phyloP scores from a whole-genome alignment of 2,888 invertebrate genomes.

The Mimas tiliae region DNA sequence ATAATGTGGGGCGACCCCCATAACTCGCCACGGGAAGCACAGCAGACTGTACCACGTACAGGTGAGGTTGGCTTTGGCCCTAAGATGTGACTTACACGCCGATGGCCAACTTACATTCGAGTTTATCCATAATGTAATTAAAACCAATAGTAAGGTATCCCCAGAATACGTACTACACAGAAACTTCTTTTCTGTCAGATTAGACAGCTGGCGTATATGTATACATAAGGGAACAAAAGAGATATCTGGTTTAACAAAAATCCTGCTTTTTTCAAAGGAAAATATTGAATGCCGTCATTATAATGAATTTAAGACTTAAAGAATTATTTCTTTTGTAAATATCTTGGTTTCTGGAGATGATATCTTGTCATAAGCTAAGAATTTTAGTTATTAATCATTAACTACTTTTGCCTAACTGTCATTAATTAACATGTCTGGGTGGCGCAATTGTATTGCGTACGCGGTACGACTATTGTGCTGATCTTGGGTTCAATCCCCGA shows the following conservation, averaged over 20 bases:
- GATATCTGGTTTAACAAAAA: conserved; percentile 26
- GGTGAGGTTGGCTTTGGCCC: too few relatives aligned
- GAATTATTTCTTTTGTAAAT: neutral
- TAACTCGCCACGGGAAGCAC: too few relatives aligned
- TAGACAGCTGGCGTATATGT: conserved; percentile 23
- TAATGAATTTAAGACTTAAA: conserved; percentile 2
- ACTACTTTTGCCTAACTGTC: too few relatives aligned
- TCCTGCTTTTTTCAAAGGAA: conserved; percentile 22
- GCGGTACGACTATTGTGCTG: too few relatives aligned
- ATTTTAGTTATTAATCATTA: too few relatives aligned
- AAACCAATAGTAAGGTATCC: conserved; percentile 15
- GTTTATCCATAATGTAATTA: neutral
- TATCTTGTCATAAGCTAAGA: neutral
- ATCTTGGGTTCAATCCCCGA: too few relatives aligned
- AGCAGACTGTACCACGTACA: too few relatives aligned
- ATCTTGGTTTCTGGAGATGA: neutral
- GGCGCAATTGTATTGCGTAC: too few relatives aligned
- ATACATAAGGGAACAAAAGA: conserved; percentile 28
- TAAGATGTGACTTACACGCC: too few relatives aligned
- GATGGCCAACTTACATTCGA: too few relatives aligned
- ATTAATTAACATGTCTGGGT: too few relatives aligned
- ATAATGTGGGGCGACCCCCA: too few relatives aligned
- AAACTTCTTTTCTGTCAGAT: conserved; percentile 28
- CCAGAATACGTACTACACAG: conserved; percentile 11
- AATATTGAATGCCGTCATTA: conserved; percentile 14